Evolutionary conservation across 2,797 vertebrate species (phyloP).

Genomic region (Pachyuromys duprasi): DNA sequence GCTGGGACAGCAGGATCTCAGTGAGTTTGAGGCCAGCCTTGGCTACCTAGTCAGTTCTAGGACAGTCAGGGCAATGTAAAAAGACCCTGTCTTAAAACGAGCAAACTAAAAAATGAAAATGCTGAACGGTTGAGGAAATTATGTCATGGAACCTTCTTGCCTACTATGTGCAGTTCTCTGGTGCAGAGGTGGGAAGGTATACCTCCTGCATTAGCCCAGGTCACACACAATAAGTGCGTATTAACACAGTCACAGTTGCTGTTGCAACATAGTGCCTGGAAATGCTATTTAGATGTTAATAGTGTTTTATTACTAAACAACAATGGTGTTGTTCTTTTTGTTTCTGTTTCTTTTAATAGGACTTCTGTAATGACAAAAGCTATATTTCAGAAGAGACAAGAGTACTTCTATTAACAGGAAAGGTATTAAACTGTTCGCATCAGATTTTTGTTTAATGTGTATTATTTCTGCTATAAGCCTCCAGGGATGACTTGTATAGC

Average conservation of each 20-base stretch:
- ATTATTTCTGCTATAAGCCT: neutral
- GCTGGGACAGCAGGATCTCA: neutral
- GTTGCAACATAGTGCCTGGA: neutral
- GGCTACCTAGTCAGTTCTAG: neutral
- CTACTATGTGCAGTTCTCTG: neutral
- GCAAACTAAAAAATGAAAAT: neutral
- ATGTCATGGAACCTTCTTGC: neutral
- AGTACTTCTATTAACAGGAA: constrained; percentile 96
- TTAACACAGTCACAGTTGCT: neutral
- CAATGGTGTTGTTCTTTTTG: constrained; percentile 10
- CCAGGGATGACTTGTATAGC: neutral
- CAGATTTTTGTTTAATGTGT: neutral
- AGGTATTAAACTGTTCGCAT: constrained; percentile 89
- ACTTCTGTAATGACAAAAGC: constrained; percentile 97
- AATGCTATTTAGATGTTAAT: constrained; percentile 7
- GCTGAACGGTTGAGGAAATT: neutral
- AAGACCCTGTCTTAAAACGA: neutral
- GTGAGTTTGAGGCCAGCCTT: neutral
- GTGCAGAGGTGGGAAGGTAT: neutral
- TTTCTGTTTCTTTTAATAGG: constrained; percentile 86
- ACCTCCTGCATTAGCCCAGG: neutral
- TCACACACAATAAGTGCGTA: no score
- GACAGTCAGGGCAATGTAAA: neutral
- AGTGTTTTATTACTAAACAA: constrained; percentile 12
- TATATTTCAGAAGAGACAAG: constrained; percentile 95